Conservation (phyloP, 1,140 invertebrate species). For the Pseudomyrmex flavicornis region DNA sequence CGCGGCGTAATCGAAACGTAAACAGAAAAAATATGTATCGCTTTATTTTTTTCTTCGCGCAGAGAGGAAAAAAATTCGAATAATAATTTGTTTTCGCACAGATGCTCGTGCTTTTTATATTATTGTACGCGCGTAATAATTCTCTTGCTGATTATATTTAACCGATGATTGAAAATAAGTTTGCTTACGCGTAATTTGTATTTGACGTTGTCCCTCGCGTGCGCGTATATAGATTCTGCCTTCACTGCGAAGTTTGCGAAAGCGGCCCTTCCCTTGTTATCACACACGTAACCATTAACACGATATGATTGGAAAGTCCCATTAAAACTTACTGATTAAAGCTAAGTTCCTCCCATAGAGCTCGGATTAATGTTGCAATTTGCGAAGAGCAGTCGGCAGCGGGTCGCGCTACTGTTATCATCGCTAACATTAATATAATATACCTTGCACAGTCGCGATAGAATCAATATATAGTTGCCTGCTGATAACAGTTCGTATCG, state of each 20-base stretch:
- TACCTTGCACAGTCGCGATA: neutral
- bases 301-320: slow-evolving; percentile 16
- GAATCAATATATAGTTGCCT: slow-evolving; percentile 27
- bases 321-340: slow-evolving; percentile 29
- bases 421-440: neutral
- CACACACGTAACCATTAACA: slow-evolving; percentile 10
- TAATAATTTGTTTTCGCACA: neutral
- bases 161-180: neutral
- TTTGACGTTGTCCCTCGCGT: neutral
- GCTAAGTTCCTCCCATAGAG: neutral
- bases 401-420: neutral
- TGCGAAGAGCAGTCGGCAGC: neutral
- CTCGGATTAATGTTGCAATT: slow-evolving; percentile 25
- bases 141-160: neutral
- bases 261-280: neutral
- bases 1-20: neutral
- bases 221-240: neutral
- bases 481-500: slow-evolving; percentile 2
- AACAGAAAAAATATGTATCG: neutral
- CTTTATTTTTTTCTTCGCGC: neutral
- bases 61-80: neutral
- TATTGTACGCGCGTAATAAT: neutral
- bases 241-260: neutral
- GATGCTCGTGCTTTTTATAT: neutral
- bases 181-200: neutral